Percentiles rank a stretch among this genome's conserved stretches.
These are phyloP conservation scores for Phoxinus phoxinus DNA, from an alignment of 2,113 vertebrate species.

Conservation along the genomic window DNA sequence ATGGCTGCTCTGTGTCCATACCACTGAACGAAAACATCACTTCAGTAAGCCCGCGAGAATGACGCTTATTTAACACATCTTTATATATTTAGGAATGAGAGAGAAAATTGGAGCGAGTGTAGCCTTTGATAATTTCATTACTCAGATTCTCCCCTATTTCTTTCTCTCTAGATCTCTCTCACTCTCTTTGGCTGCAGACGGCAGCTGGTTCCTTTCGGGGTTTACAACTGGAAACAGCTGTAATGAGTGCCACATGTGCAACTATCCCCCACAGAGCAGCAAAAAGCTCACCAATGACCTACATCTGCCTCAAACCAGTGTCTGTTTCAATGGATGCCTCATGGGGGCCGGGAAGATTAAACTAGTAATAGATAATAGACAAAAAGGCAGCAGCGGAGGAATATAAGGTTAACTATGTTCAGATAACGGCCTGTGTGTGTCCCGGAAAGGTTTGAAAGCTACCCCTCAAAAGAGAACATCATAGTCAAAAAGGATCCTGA, in stretches of 20 bases:
- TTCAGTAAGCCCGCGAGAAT: constrained; percentile 39
- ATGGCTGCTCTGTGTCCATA: constrained; percentile 43
- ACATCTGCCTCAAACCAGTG: constrained; percentile 67
- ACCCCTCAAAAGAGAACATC: background rate
- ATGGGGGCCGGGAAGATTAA: constrained; percentile 46
- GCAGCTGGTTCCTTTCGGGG: constrained; percentile 72
- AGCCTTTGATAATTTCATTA: constrained; percentile 71
- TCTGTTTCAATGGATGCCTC: constrained; percentile 60
- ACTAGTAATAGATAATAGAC: constrained; percentile 55
- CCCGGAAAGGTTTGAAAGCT: constrained; percentile 34
- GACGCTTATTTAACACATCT: constrained; percentile 63
- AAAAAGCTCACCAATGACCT: constrained; percentile 68
- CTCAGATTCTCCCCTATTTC: constrained; percentile 51
- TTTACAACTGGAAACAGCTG: constrained; percentile 79
- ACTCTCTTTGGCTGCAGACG: constrained; percentile 62
- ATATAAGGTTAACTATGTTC: constrained; percentile 19
- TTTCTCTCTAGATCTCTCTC: constrained; percentile 36
- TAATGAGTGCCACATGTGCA: constrained; percentile 80
- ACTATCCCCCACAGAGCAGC: constrained; percentile 66
- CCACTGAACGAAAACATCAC: constrained; percentile 57
- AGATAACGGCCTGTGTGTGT: background rate
- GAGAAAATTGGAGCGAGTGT: constrained; percentile 57
- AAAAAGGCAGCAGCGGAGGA: constrained; percentile 51
- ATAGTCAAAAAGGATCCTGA: constrained; percentile 62
- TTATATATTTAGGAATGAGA: constrained; percentile 56